Conservation (phyloP, 2,888 invertebrate genomes). For the Eupithecia subfuscata region DNA sequence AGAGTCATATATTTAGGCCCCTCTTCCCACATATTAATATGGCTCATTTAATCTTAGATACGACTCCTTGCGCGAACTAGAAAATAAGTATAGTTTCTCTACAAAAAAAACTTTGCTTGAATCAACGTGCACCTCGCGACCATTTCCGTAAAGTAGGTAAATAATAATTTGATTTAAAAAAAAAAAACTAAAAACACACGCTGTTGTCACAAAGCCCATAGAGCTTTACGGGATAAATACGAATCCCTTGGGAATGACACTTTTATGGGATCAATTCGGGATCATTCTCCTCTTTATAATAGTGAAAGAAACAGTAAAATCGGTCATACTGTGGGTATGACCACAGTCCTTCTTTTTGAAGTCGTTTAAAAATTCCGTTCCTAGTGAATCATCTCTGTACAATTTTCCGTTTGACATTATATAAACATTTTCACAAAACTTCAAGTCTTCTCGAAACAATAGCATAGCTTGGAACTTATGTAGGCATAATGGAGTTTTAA, state of each 20-base stretch:
- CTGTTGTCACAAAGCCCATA: no score
- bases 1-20: neutral
- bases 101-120: neutral
- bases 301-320: no score
- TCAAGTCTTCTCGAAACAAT: conserved; percentile 46
- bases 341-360: no score
- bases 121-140: neutral
- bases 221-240: no score
- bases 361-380: neutral
- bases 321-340: no score
- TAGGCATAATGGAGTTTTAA: conserved; percentile 12
- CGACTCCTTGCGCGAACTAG: neutral
- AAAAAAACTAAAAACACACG: no score
- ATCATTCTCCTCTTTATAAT: no score
- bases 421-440: conserved; percentile 32
- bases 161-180: neutral
- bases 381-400: conserved; percentile 19
- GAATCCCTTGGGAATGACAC: no score
- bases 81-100: neutral
- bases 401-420: conserved; percentile 10
- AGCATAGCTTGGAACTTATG: conserved; percentile 44
- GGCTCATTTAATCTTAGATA: neutral
- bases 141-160: neutral
- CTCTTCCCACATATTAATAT: neutral
- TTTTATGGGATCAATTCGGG: no score